Evolutionary conservation across 2,888 invertebrate genomes (phyloP), one percentile per base, ranked within the genome.

Genomic region (Dioctria linearis): DNA sequence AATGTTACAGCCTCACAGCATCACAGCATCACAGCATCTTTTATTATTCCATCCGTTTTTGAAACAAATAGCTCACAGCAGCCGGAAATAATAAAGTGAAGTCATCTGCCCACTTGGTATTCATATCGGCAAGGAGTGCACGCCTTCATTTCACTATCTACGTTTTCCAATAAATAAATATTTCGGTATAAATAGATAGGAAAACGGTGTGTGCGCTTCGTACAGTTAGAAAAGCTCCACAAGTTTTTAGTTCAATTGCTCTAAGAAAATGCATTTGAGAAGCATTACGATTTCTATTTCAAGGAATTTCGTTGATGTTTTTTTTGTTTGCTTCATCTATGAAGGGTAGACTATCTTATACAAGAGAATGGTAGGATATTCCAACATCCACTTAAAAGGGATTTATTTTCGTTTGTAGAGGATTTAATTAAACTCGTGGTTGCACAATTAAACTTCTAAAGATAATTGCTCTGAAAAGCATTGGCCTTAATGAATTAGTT

Each of bases 381-480:
- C 54, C 6, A 54, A 4, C 13, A 11, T 11, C 51, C 39, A 51
- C 40, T 69, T 39, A 39, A 39, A 49, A 69, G 49, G 69, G 49
- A 51, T 51, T 69, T 13, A 69, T 69, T 69, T 51, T 69, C 69
- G 49, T 51, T 69, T 69, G 51, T 1, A 37, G 42, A 49, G 49
- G 51, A 69, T 69, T 69, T 69, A 69, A 69, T 69, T 69, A 69
- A 49, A 69, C 11, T 69, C 51, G 49, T 43, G 69, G 69, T 51
- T 69, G 69, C 11, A 51, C 69, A 49, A 69, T 46, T 46, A 11
- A 69, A 69, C 51, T 51, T 69, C 49, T 51, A 69, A 42, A 25
- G 51, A 69, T 69, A 69, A 69, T 69, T 69, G 69, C 69, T 46
- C 49, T 46, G 37, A 37, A 69, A 8, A 25, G 37, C 46, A 69